Conservation (phyloP, 2,113 vertebrate genomes). For the Protomyctophum bolini region DNA sequence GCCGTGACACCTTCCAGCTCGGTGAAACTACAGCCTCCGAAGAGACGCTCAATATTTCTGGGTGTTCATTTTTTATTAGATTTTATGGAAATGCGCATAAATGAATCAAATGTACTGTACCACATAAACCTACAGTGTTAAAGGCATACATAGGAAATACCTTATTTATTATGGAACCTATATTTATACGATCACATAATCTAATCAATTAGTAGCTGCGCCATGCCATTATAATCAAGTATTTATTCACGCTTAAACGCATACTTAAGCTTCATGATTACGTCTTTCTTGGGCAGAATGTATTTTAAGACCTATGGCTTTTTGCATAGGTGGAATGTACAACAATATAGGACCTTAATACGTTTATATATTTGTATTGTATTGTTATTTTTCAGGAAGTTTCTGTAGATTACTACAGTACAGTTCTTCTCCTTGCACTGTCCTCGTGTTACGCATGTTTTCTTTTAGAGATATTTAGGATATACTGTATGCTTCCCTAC, state of each 20-base stretch:
- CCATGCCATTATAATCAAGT: neutral
- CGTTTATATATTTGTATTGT: neutral
- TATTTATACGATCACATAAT: neutral
- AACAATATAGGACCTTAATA: neutral
- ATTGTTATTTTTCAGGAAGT: too few relatives aligned
- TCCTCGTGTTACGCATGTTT: conserved; percentile 26
- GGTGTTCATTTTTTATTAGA: neutral
- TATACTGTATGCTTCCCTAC: conserved; percentile 25
- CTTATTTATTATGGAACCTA: too few relatives aligned
- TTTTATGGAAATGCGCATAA: neutral
- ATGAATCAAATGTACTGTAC: neutral
- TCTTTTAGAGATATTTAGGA: conserved; percentile 37
- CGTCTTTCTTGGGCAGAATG: neutral
- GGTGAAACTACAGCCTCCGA: too few relatives aligned
- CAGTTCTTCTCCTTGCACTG: conserved; percentile 24
- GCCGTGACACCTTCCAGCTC: too few relatives aligned
- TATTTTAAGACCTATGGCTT: conserved; percentile 24
- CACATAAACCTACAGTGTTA: neutral
- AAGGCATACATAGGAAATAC: neutral
- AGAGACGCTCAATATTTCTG: neutral
- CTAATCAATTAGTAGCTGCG: neutral
- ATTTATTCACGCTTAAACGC: neutral
- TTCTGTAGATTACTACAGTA: neutral
- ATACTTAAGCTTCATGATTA: neutral
- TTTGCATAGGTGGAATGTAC: conserved; percentile 2